These are phyloP conservation scores for Schizopygopsis malacanthus DNA, from an alignment of 2,797 vertebrate genomes.

Conservation along the genomic window DNA sequence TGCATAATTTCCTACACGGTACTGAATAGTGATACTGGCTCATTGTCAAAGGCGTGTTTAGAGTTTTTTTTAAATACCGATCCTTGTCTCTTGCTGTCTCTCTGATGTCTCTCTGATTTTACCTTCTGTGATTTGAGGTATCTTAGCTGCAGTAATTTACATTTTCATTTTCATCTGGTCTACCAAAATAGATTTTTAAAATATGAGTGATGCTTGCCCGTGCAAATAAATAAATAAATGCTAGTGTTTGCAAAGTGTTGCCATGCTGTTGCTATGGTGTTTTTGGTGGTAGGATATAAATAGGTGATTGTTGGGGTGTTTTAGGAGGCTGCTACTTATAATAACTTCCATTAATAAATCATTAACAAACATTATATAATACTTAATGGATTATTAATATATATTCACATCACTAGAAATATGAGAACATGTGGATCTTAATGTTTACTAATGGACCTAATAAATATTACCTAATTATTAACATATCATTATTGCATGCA, in stretches of 20 bases:
- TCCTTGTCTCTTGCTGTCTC: not conserved
- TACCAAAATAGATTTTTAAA: not conserved
- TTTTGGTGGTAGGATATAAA: not conserved
- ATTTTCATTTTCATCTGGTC: not conserved
- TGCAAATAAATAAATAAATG: not conserved
- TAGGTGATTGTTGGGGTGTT: not conserved
- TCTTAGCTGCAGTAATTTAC: too few relatives aligned
- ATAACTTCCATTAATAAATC: too few relatives aligned
- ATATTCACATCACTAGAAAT: too few relatives aligned
- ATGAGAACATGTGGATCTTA: too few relatives aligned
- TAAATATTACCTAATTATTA: too few relatives aligned
- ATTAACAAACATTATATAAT: too few relatives aligned
- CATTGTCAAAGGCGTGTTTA: conserved; percentile 11
- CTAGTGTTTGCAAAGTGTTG: not conserved
- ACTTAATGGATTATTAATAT: too few relatives aligned
- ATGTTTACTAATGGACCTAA: too few relatives aligned
- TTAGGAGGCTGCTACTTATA: not conserved
- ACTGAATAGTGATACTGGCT: conserved; percentile 1
- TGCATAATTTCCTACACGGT: not conserved
- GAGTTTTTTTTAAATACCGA: too few relatives aligned
- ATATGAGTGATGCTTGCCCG: not conserved
- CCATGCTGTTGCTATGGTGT: not conserved
- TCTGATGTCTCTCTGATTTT: too few relatives aligned
- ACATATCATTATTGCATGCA: too few relatives aligned
- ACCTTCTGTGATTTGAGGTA: not conserved